Base-by-base conservation (phyloP, 2,888 invertebrate genomes). In the Drosophila planitibia region DNA sequence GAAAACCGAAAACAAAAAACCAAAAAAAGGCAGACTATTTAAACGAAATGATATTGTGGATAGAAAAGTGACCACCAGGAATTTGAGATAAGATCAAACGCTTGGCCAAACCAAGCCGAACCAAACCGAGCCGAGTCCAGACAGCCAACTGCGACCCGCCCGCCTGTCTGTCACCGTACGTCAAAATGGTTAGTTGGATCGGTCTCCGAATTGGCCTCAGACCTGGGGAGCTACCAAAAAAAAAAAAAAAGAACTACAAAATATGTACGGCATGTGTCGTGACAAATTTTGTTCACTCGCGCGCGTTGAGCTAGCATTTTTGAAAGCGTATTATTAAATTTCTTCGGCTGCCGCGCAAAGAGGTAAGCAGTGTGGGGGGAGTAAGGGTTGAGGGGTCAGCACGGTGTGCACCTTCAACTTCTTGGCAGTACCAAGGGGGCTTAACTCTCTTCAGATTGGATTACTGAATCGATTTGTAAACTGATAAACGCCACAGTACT, bases 21-120 rank as follows among this genome's bases (percentile, higher is more conserved):
- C 22, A 47, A 41, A 58, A 60, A 68, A 66, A 75, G 74, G 72
- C 83, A 83, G 86, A 90, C 86, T 89, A 90, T 85, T 91, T 85
- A 91, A 91, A 83, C 89, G 85, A 90, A 90, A 89, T 90, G 91
- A 91, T 91, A 91, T 89, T 91, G 78, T 81, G 82, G 83, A 91
- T 90, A 89, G 90, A 90, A 90, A 91, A 91, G 90, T 90, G 90
- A 91, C 90, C 90, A 91, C 89, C 91, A 90, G 90, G 91, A 90
- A 90, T 90, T 82, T 70, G 76, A 91, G 90, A 90, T 90, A 90
- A 90, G 87, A 90, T 90, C 90, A 90, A 85, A 84, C 90, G 90
- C 76, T 76, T 77, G 83, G 68, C 76, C 72, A 71, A 76, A 63
- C 73, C 74, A 59, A 72, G 37, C 70, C 76, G 64, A 64, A 64